Evolutionary conservation across 1,140 invertebrate species (phyloP), one percentile per base, ranked within the genome.

Genomic region (Drosophila elegans): DNA sequence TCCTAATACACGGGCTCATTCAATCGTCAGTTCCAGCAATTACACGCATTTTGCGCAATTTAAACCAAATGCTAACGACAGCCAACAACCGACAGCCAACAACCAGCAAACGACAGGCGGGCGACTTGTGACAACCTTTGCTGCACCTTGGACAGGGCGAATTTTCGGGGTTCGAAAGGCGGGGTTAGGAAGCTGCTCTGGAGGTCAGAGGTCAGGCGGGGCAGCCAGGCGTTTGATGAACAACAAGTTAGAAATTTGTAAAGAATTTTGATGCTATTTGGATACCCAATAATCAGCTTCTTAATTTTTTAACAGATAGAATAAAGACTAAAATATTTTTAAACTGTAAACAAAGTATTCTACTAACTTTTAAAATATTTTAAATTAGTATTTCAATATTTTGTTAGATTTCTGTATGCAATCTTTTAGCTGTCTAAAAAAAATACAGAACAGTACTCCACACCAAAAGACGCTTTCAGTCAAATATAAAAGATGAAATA

Each of bases 11-110:
- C 71, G 79, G 84, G 75, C 83, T 82, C 83, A 86, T 88, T 86
- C 83, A 86, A 86, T 88, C 83, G 83, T 88, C 83, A 88, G 83
- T 88, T 86, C 79, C 83, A 86, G 83, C 86, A 90, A 90, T 90
- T 90, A 90, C 86, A 90, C 86, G 86, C 86, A 90, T 90, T 90
- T 90, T 90, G 86, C 86, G 86, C 86, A 90, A 90, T 90, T 90
- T 90, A 90, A 90, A 82, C 86, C 86, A 90, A 90, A 90, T 90
- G 86, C 82, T 90, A 90, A 90, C 86, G 86, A 90, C 86, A 90
- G 86, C 57, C 69, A 54, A 74, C 71, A 73, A 74, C 67, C 74
- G 68, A 67, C 76, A 60, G 57, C 45, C 73, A 46, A 62, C 75
- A 80, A 67, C 53, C 82, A 62, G 63, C 85, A 82, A 81, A 60